Percentiles rank a stretch among this genome's conserved stretches.
Conservation (phyloP, 2,797 vertebrate genomes). For the Hafferia zeledoni region DNA sequence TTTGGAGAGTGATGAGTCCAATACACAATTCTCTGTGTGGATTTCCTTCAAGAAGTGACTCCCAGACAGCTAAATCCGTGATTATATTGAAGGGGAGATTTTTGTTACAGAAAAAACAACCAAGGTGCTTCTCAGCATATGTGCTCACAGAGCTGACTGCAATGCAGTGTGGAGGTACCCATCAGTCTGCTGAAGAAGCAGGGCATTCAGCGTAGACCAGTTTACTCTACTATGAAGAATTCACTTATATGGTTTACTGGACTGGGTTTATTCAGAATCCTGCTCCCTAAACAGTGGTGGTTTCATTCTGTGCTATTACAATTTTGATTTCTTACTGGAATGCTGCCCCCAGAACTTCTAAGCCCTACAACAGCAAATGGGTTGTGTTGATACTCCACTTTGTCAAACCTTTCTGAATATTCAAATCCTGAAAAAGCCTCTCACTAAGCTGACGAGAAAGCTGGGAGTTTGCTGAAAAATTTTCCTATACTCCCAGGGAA, state of each 20-base stretch:
- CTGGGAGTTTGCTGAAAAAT: not conserved
- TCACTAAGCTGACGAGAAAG: not conserved
- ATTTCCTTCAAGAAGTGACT: not conserved
- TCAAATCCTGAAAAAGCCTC: not conserved
- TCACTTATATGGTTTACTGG: not conserved
- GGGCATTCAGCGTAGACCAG: accelerated
- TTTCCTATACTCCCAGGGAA: not conserved
- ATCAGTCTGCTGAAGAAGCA: not conserved
- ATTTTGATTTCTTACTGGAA: not conserved
- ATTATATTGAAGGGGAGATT: not conserved
- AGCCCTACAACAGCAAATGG: not conserved
- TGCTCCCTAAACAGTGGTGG: not conserved
- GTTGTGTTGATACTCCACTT: not conserved
- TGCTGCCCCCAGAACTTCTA: not conserved
- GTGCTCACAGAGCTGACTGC: not conserved
- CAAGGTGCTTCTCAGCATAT: accelerated
- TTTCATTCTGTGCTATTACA: not conserved
- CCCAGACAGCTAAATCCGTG: not conserved
- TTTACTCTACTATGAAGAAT: not conserved
- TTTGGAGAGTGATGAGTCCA: not conserved
- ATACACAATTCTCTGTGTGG: not conserved
- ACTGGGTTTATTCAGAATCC: not conserved
- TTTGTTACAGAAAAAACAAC: not conserved
- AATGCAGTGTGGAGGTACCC: not conserved
- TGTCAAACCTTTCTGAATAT: not conserved